phyloP scores from a whole-genome alignment of 2,113 vertebrate genomes.

The Conger conger region DNA sequence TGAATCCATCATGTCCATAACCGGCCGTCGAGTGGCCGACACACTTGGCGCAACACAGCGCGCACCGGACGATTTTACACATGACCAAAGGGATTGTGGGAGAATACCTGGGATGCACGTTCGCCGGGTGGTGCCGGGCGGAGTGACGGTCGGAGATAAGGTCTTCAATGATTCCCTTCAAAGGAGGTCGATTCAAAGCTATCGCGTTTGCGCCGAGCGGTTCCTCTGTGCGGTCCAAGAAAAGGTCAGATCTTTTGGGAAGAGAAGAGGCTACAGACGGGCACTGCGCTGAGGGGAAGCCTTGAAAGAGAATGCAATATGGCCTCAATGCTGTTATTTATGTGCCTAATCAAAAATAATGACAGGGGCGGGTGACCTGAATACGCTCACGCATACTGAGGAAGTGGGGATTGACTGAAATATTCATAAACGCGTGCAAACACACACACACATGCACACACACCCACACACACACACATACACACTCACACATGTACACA shows the following conservation, averaged over 20 bases:
- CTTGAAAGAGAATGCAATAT: background rate
- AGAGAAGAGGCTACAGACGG: constrained; percentile 48
- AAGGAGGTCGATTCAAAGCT: background rate
- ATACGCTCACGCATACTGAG: background rate
- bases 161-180: background rate
- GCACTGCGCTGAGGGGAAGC: constrained; percentile 38
- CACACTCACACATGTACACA: background rate
- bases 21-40: background rate
- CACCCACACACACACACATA: background rate
- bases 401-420: background rate
- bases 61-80: background rate
- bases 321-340: background rate
- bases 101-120: background rate
- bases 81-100: background rate
- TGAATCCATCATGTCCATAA: background rate
- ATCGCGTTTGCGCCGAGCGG: background rate
- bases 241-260: constrained; percentile 54
- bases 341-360: constrained; percentile 11
- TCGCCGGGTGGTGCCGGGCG: background rate
- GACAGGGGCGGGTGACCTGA: background rate
- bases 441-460: background rate
- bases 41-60: background rate
- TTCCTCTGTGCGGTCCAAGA: constrained; percentile 28
- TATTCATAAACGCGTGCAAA: background rate
- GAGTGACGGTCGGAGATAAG: background rate